Evolutionary conservation across 2,888 invertebrate genomes (phyloP).

Genomic region (Leptinotarsa peninsularis): DNA sequence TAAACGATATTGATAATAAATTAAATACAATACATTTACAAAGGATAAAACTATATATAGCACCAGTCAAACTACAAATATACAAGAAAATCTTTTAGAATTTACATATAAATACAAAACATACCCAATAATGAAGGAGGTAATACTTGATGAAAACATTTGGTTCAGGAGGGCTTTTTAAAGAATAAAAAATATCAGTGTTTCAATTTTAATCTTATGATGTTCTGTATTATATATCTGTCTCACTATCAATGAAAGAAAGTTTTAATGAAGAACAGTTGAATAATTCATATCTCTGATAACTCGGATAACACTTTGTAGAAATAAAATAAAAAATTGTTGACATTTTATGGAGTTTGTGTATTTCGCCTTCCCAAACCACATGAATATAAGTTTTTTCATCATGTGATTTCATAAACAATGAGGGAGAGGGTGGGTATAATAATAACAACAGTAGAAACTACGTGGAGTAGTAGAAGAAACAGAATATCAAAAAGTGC

Average conservation of each 20-base stretch:
- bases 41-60: slow-evolving; percentile 65
- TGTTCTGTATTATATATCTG: background rate
- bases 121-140: slow-evolving; percentile 41
- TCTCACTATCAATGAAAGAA: too few relatives aligned
- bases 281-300: too few relatives aligned
- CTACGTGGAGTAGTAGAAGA: slow-evolving; percentile 41
- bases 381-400: background rate
- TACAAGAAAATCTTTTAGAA: slow-evolving; percentile 57
- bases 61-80: slow-evolving; percentile 67
- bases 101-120: slow-evolving; percentile 59
- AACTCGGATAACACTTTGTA: too few relatives aligned
- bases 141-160: slow-evolving; percentile 31
- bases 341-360: background rate
- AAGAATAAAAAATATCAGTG: background rate
- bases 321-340: too few relatives aligned
- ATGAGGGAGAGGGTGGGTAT: slow-evolving; percentile 37
- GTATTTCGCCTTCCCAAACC: background rate
- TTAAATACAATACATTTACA: slow-evolving; percentile 62
- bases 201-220: background rate
- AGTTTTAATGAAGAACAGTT: too few relatives aligned
- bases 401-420: slow-evolving; percentile 6
- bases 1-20: slow-evolving; percentile 57
- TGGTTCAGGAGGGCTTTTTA: background rate
- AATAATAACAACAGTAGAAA: slow-evolving; percentile 28
- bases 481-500: slow-evolving; percentile 53